phyloP scores from a whole-genome alignment of 2,113 vertebrate species.

The Ailuropoda melanoleuca region DNA sequence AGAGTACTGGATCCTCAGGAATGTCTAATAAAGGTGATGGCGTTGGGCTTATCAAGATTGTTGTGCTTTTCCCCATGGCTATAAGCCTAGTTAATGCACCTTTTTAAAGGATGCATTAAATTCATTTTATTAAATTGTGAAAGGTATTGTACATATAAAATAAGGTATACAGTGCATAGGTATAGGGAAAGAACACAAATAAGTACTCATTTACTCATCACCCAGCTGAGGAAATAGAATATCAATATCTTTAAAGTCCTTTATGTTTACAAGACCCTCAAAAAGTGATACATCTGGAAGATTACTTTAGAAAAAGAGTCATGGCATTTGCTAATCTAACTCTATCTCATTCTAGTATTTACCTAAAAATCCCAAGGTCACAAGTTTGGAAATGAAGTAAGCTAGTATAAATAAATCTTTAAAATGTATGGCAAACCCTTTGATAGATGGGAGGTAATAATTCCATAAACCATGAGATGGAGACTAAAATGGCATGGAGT shows the following conservation, averaged over 20 bases:
- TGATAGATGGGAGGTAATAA: not conserved
- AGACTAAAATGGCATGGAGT: not conserved
- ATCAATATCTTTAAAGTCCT: not conserved
- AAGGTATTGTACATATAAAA: not conserved
- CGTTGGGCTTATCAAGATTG: not conserved
- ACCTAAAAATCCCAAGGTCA: not conserved
- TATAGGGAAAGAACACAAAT: not conserved
- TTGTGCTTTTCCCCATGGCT: not conserved
- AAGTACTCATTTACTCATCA: not conserved
- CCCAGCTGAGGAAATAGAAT: not conserved
- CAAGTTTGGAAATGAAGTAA: not conserved
- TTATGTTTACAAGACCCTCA: not conserved
- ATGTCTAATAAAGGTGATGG: not conserved
- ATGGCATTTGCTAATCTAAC: not conserved
- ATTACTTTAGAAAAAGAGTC: not conserved
- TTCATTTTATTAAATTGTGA: constrained; percentile 1
- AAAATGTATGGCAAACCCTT: not conserved
- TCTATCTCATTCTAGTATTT: not conserved
- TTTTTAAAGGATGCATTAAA: not conserved
- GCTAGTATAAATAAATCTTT: not conserved
- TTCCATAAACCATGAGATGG: not conserved
- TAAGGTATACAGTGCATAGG: not conserved
- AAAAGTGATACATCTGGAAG: not conserved
- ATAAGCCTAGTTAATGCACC: not conserved
- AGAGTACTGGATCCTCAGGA: not conserved